Percentiles rank a stretch among this genome's conserved stretches.
Evolutionary conservation across 2,113 vertebrate genomes (phyloP).

Genomic region (Alligator mississippiensis): DNA sequence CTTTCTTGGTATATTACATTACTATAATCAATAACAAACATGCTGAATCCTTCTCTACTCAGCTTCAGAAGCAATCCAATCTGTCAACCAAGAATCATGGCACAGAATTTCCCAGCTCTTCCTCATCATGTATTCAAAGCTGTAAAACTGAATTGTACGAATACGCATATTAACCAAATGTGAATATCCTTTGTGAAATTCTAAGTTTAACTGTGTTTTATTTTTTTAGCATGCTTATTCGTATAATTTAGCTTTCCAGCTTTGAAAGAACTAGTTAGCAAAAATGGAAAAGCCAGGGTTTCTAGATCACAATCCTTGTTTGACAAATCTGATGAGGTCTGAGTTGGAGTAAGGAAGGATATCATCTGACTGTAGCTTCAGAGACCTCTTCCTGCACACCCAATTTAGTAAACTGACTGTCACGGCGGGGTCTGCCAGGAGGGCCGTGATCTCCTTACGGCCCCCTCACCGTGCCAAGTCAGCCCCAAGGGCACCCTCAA

Average conservation of each 20-base stretch:
- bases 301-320: not conserved
- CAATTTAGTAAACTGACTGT: not conserved
- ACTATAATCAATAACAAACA: slow-evolving; percentile 56
- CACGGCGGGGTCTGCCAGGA: too few relatives aligned
- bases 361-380: not conserved
- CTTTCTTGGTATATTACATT: not conserved
- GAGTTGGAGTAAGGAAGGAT: not conserved
- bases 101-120: slow-evolving; percentile 51
- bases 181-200: slow-evolving; percentile 16
- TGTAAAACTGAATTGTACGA: slow-evolving; percentile 71
- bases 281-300: not conserved
- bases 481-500: too few relatives aligned
- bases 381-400: not conserved
- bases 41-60: slow-evolving; percentile 39
- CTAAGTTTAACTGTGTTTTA: slow-evolving; percentile 11
- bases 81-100: slow-evolving; percentile 60
- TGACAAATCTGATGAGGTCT: not conserved
- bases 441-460: too few relatives aligned
- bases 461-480: too few relatives aligned
- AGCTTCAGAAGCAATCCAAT: slow-evolving; percentile 58
- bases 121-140: slow-evolving; percentile 49
- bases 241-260: slow-evolving; percentile 68
- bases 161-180: slow-evolving; percentile 70
- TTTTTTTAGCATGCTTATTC: slow-evolving; percentile 72
- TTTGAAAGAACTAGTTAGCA: slow-evolving; percentile 21